These are phyloP conservation scores for Amniataba percoides DNA, from an alignment of 2,797 vertebrate species.

Conservation along the genomic window DNA sequence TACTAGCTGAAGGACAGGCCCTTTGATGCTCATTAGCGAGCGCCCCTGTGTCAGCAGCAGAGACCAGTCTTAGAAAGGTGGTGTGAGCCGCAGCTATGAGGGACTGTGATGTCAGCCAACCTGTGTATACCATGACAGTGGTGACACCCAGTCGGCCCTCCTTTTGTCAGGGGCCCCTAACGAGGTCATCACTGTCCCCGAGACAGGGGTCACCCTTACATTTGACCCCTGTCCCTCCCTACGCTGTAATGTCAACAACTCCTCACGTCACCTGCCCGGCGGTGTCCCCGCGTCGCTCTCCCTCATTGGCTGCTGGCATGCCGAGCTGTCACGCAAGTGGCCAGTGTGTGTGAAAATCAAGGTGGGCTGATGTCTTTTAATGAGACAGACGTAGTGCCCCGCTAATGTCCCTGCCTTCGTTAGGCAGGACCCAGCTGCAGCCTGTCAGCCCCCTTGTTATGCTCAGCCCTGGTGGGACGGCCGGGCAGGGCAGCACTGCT, in stretches of 20 bases:
- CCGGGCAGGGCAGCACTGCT: conserved; percentile 69
- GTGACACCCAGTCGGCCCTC: conserved; percentile 80
- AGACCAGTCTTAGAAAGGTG: conserved; percentile 64
- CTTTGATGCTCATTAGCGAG: conserved; percentile 85
- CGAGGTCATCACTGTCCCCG: conserved; percentile 86
- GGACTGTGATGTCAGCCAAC: conserved; percentile 78
- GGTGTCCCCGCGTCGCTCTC: conserved; percentile 79
- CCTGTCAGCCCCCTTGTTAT: conserved; percentile 93
- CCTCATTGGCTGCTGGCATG: conserved; percentile 86
- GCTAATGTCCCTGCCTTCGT: conserved; percentile 96
- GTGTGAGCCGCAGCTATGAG: conserved; percentile 66
- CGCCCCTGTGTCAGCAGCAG: conserved; percentile 71
- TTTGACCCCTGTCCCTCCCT: conserved; percentile 86
- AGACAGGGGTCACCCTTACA: conserved; percentile 86
- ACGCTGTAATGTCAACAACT: conserved; percentile 83
- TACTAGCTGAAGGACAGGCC: conserved; percentile 83
- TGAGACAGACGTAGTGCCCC: conserved; percentile 98
- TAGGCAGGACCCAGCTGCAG: conserved; percentile 96
- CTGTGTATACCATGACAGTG: conserved; percentile 81
- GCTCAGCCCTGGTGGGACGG: conserved; percentile 79
- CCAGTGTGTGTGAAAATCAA: conserved; percentile 91
- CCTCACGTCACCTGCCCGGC: conserved; percentile 84
- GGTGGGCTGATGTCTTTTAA: conserved; percentile 99
- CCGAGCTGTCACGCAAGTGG: conserved; percentile 94
- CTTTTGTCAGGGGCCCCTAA: conserved; percentile 86